Evolutionary conservation across 1,140 invertebrate species (phyloP).

Genomic region (Drosophila bocki): DNA sequence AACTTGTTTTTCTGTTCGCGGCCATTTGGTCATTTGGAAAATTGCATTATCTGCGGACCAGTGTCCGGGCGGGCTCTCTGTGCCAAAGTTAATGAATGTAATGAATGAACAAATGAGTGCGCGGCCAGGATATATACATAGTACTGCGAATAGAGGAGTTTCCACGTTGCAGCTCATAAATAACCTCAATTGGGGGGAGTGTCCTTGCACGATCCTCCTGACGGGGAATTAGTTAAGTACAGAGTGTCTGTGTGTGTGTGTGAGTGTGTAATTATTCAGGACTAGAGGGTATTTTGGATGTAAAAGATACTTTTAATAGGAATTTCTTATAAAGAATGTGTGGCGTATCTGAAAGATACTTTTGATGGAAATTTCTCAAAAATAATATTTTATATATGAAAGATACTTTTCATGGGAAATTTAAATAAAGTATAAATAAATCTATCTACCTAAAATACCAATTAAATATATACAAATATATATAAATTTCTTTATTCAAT

Average conservation of each 20-base stretch:
- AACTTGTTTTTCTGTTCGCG: conserved; percentile 42
- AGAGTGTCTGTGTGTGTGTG: background rate
- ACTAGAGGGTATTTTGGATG: background rate
- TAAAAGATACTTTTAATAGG: background rate
- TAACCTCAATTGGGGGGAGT: conserved; percentile 14
- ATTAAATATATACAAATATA: background rate
- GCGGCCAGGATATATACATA: background rate
- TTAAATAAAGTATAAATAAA: background rate
- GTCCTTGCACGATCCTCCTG: conserved; percentile 11
- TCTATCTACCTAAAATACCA: background rate
- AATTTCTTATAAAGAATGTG: background rate
- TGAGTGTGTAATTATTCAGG: background rate
- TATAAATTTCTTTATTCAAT: background rate
- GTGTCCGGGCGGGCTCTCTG: conserved; percentile 13
- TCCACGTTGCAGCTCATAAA: conserved; percentile 9
- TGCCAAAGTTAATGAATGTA: conserved; percentile 45
- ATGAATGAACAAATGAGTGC: conserved; percentile 47
- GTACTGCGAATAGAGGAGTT: background rate
- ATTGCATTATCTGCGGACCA: conserved; percentile 35
- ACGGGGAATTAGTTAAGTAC: conserved; percentile 5
- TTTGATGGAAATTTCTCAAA: background rate
- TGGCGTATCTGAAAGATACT: background rate
- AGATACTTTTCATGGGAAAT: background rate
- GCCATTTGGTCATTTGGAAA: conserved; percentile 25
- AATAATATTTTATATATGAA: no score